Base-by-base conservation (phyloP, 1,140 invertebrate species). In the Ostrea edulis region DNA sequence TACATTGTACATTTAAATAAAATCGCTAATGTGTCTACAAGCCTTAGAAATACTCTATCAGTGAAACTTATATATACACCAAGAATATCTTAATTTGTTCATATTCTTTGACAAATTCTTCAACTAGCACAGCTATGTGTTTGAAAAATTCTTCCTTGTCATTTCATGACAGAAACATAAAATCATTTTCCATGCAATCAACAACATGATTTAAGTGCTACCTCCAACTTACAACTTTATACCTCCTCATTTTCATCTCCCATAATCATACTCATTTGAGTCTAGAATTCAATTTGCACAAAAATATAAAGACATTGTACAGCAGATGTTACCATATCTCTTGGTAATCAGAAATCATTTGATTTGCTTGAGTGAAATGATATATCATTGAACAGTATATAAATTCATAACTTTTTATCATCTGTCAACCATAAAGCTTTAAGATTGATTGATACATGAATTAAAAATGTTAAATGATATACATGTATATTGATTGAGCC, bases 261-360 rank as follows among this genome's bases (percentile, higher is more conserved):
- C 81, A 35, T 82, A 7, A 54, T 85, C 29, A 85, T 52, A 77
- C 68, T 77, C 68, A 77, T 77, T 77, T 77, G 68, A 29, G 68
- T 77, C 68, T 77, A 77, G 20, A 71, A 25, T 68, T 65, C 44
- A 71, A 71, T 87, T 51, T 52, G 25, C 51, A 53, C 35, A 68
- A 65, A 44, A 17, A 81, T 51, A 87, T 55, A 58, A 82, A 89
- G 52, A 51, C 2, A 8, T 29, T 22, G 12, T 65, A 58, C 9
- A 51, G 25, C n/a, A 88, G 35, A 2, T 44, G 35, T 1, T 44
- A 2, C 35, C 35, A 44, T 44, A 44, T 44, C 35, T 44, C 35
- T 44, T 44, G 35, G 35, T 44, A 44, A 44, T 44, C 35, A 44
- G 35, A 44, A 44, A 44, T 44, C 35, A 44, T 44, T 44, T 44